A percentile compares a stretch with the other conserved stretches of the same genome.
Conservation (phyloP, 1,140 invertebrate species). For the Solenopsis fugax region DNA sequence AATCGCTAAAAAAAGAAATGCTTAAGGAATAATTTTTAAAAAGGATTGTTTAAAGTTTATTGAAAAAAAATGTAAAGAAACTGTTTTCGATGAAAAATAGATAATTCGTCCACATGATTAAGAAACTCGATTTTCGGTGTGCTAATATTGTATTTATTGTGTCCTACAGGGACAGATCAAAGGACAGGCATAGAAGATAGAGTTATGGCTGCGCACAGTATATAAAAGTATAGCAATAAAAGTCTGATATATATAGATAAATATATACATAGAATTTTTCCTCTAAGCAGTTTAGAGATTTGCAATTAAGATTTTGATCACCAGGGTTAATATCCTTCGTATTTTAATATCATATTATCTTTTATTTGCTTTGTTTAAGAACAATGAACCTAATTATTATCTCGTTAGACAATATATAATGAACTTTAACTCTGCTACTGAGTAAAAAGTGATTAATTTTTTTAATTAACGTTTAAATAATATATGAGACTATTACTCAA, state of each 20-base stretch:
- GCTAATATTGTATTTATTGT: conserved; percentile 72
- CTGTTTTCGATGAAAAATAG: not conserved
- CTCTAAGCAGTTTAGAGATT: not conserved
- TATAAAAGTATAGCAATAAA: conserved; percentile 53
- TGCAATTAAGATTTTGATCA: conserved; percentile 31
- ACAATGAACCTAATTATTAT: not conserved
- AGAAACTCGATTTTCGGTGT: conserved; percentile 1
- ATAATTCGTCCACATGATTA: not conserved
- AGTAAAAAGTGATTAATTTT: conserved; percentile 6
- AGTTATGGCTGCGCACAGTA: conserved; percentile 75
- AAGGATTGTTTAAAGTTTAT: not conserved
- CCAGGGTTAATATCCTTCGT: not conserved
- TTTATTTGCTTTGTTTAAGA: conserved; percentile 3
- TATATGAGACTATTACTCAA: not conserved
- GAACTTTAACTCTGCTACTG: not conserved
- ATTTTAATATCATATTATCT: conserved; percentile 21
- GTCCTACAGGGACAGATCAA: conserved; percentile 84
- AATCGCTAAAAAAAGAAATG: conserved; percentile 13
- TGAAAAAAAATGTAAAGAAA: not conserved
- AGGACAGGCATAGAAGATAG: conserved; percentile 85
- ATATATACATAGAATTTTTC: conserved; percentile 25
- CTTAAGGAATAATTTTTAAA: not conserved
- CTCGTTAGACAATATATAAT: not conserved
- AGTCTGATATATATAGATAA: conserved; percentile 47
- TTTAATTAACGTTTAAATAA: not conserved